These are phyloP conservation scores for Melopsittacus undulatus DNA, from an alignment of 2,797 vertebrate species.

Conservation along the genomic window DNA sequence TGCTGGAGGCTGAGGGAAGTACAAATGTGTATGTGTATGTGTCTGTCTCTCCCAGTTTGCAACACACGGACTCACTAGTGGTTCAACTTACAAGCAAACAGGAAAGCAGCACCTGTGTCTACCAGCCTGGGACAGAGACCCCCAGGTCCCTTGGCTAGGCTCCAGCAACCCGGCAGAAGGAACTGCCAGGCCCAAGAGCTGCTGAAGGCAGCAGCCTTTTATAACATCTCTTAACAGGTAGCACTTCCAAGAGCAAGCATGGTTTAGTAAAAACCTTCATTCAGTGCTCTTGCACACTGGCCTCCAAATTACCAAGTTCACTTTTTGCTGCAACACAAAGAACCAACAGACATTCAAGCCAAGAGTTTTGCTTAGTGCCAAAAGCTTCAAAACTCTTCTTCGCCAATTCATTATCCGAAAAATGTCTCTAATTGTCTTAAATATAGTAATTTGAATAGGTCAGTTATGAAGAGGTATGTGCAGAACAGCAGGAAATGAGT, in stretches of 20 bases:
- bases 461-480: not conserved
- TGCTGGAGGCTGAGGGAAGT: rapidly evolving
- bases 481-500: not conserved
- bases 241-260: not conserved
- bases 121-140: not conserved
- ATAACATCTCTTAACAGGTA: not conserved
- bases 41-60: not conserved
- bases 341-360: not conserved
- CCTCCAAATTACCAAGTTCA: not conserved
- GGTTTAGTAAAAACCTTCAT: not conserved
- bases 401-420: not conserved
- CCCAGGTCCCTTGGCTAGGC: not conserved
- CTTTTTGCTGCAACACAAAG: not conserved
- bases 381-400: not conserved
- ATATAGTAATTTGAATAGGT: not conserved
- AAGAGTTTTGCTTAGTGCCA: not conserved
- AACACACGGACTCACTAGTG: not conserved
- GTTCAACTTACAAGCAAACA: not conserved
- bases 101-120: not conserved
- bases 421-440: not conserved
- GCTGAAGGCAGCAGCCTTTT: not conserved
- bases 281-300: not conserved
- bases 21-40: not conserved
- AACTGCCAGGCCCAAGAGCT: not conserved
- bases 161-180: not conserved